These are phyloP conservation scores for Tetraodon nigroviridis DNA, from an alignment of 2,113 vertebrate species.

Conservation along the genomic window DNA sequence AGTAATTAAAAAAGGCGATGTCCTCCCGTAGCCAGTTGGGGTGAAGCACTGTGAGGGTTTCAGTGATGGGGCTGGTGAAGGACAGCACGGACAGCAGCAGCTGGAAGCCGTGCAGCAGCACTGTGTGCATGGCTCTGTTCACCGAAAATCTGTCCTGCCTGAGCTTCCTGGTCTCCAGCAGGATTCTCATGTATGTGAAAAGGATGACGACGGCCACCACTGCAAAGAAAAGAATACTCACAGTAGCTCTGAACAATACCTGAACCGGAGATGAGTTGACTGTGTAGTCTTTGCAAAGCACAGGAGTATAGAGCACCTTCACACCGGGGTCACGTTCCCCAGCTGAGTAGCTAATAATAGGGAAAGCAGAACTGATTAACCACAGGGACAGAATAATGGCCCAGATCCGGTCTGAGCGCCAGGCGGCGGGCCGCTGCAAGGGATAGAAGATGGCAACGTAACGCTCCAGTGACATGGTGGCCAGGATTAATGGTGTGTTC, in stretches of 20 bases:
- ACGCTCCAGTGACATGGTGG: constrained; percentile 75
- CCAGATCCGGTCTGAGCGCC: constrained; percentile 69
- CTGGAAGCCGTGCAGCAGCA: constrained; percentile 73
- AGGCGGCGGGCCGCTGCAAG: constrained; percentile 51
- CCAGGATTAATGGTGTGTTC: constrained; percentile 70
- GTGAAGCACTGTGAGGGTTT: constrained; percentile 24
- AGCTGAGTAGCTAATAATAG: constrained; percentile 41
- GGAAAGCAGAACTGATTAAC: constrained; percentile 52
- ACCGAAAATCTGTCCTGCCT: constrained; percentile 60
- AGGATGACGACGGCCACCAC: constrained; percentile 62
- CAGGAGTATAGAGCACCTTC: constrained; percentile 28
- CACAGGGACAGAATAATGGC: constrained; percentile 59
- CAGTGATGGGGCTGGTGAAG: constrained; percentile 62
- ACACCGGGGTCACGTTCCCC: background rate
- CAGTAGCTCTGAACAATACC: constrained; percentile 42
- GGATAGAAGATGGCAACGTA: constrained; percentile 75
- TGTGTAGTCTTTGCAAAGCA: constrained; percentile 10
- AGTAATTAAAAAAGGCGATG: constrained; percentile 61
- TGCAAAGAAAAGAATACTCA: constrained; percentile 61
- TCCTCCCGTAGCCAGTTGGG: constrained; percentile 38
- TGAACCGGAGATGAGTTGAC: constrained; percentile 57
- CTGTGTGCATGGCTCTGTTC: constrained; percentile 68
- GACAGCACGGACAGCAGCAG: constrained; percentile 68
- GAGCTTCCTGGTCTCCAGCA: constrained; percentile 67
- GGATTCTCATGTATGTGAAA: constrained; percentile 72